These are phyloP conservation scores for Elachura formosa DNA, from an alignment of 2,113 vertebrate species.

Conservation along the genomic window DNA sequence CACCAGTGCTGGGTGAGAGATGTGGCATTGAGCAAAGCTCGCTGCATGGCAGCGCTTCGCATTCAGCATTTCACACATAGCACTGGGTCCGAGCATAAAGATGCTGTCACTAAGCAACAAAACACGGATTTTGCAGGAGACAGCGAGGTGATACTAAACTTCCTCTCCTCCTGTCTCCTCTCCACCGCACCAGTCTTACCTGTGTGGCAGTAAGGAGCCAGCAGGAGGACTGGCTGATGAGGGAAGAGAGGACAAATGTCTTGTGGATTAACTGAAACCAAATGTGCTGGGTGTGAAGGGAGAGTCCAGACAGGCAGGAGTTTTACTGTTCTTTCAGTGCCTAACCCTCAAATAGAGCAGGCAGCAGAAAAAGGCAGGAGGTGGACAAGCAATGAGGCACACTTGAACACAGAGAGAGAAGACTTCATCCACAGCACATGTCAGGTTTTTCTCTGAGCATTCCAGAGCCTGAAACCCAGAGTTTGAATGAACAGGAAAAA, in stretches of 20 bases:
- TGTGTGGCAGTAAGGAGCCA: background rate
- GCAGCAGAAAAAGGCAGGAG: background rate
- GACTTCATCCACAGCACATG: fast-evolving
- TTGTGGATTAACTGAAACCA: background rate
- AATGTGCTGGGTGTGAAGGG: background rate
- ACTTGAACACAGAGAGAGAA: background rate
- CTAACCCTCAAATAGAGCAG: background rate
- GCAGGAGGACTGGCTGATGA: background rate
- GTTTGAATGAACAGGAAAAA: background rate
- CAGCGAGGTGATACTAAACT: background rate
- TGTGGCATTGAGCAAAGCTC: background rate
- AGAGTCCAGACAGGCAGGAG: background rate
- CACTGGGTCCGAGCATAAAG: background rate
- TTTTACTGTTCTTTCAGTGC: background rate
- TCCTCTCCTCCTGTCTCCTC: background rate
- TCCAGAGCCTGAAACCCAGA: background rate
- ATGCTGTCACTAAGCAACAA: slow-evolving; percentile 41
- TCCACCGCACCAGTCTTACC: background rate
- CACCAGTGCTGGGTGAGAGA: background rate
- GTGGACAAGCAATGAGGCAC: background rate
- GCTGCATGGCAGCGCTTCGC: fast-evolving
- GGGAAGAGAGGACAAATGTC: background rate
- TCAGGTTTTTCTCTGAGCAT: background rate
- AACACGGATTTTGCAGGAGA: background rate
- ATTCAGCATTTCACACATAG: background rate